Evolutionary conservation across 2,888 invertebrate species (phyloP), one percentile per base, ranked within the genome.

Genomic region (Camponotus fellah): DNA sequence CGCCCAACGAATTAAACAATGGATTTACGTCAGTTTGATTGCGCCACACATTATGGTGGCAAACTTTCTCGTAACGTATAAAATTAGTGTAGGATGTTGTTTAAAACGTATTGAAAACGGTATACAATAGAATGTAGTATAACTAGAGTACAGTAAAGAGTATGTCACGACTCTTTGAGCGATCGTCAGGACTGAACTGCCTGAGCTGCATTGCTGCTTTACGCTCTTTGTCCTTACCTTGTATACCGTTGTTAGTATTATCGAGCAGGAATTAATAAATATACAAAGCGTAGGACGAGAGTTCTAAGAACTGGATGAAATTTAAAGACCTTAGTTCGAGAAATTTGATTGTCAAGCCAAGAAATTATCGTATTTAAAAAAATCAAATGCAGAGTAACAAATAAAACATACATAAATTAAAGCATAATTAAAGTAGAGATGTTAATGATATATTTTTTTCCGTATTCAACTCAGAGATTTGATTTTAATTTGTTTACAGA

Each of bases 21-120:
- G 66, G 14, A 81, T 83, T 83, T 81, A 58, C 37, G 43, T 26
- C 37, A 40, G 21, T 72, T 81, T 65, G 74, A 72, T 72, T 40
- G 32, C 49, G n/a, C 9, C 32, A 17, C 40, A 21, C 17, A 43
- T 43, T 58, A 40, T 21, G 26, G 17, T 76, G n/a, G n/a, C n/a
- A n/a, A 68, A 26, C 12, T 66, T 17, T 53, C 12, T n/a, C 53
- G 3, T 14, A 21, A 64, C 46, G 32, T 6, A 32, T n/a, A 37
- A 65, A 66, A 37, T 40, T 10, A 21, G 40, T 26, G 26, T 26
- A 26, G 26, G 26, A 2, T 26, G 2, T 26, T 26, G 26, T 26
- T 26, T 26, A 26, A 26, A 26, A 26, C 26, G 26, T 26, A 26
- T 26, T 26, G 26, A 26, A 26, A 26, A 26, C 26, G 26, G 26